Percentiles rank a stretch among this genome's conserved stretches.
phyloP scores from a whole-genome alignment of 2,888 invertebrate genomes.

The Heliconius charithonia region DNA sequence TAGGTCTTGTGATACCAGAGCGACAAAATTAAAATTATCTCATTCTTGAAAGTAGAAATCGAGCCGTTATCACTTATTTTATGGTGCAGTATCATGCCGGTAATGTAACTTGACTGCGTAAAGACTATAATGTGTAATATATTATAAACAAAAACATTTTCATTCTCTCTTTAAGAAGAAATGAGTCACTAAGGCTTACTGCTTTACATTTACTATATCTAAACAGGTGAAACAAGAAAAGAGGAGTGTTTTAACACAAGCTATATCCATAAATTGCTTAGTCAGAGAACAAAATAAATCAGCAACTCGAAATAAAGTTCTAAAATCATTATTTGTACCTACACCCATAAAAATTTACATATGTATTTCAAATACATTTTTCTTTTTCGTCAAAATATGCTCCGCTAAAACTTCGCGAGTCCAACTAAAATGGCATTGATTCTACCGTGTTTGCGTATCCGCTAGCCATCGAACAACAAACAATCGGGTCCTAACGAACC shows the following conservation, averaged over 20 bases:
- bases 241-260: neutral
- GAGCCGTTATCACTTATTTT: too few species aligned
- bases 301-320: too few species aligned
- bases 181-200: too few species aligned
- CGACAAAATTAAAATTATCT: too few species aligned
- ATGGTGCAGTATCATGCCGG: too few species aligned
- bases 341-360: neutral
- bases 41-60: too few species aligned
- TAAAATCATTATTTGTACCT: neutral
- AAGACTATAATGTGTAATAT: too few species aligned
- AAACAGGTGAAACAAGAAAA: neutral
- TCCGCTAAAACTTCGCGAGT: neutral
- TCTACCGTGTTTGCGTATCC: constrained; percentile 42
- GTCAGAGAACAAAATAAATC: neutral
- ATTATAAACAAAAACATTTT: too few species aligned
- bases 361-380: neutral
- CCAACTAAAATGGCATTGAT: constrained; percentile 13
- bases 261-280: neutral
- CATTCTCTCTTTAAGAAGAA: too few species aligned
- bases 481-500: constrained; percentile 71
- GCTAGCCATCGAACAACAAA: constrained; percentile 55
- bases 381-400: constrained; percentile 4
- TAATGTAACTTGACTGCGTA: too few species aligned
- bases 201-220: neutral
- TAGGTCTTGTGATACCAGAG: too few species aligned